Base-by-base conservation (phyloP, 2,888 invertebrate genomes). In the Actias luna region DNA sequence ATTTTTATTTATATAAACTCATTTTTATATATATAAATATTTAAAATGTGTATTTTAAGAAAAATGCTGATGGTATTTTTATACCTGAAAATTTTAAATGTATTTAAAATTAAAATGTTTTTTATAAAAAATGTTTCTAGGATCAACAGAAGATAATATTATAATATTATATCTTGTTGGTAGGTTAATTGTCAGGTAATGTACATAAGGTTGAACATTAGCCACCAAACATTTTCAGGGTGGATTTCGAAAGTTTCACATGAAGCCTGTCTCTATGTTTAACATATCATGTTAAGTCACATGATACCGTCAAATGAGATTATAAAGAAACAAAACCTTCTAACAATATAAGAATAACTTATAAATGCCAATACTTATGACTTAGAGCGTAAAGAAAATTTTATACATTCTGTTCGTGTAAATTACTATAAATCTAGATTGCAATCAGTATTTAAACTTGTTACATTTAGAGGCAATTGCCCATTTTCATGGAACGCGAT, bases 361-460 rank as follows among this genome's bases (percentile, higher is more conserved):
- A 62, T 69, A 68, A 64, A 67, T 66, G 67, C 66, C 65, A 66
- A 80, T 78, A 76, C 72, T 76, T 79, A 71, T 64, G 69, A 68
- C 68, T 72, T 64, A 72, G 68, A 68, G 75, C 76, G 74, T 82
- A 78, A 80, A 79, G 79, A 75, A 80, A 22, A 80, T 80, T 77
- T 78, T 77, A 82, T 84, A 84, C 85, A 74, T 83, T 80, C 84
- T 83, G 82, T 79, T 80, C 79, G 78, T 80, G 81, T 81, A 84
- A 87, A 87, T 88, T 83, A 87, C 80, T 83, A 81, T 87, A 87
- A 88, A 87, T 88, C 81, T 72, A 78, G 86, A 87, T 88, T 82
- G 76, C 83, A 85, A 88, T 87, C 87, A 82, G 79, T 85, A 83
- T 84, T 82, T 84, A 81, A 85, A 82, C 80, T 84, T 78, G 76